Percentiles rank a stretch among this genome's conserved stretches.
phyloP scores from a whole-genome alignment of 2,113 vertebrate species.

The Sylvilagus bachmani region DNA sequence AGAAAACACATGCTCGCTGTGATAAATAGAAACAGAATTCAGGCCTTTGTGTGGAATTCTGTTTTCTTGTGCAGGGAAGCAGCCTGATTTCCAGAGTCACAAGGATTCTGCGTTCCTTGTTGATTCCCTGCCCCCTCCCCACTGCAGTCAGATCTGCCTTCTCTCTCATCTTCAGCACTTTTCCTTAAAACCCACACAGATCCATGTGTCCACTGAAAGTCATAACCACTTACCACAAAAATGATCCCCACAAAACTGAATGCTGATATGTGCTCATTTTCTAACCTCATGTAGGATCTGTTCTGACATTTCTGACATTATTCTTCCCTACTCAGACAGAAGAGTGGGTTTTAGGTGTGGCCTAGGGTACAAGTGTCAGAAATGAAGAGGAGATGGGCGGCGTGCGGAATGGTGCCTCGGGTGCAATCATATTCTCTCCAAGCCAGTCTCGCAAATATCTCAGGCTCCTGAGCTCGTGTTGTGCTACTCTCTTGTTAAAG shows the following conservation, averaged over 20 bases:
- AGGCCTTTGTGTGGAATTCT: not conserved
- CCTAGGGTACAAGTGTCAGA: not conserved
- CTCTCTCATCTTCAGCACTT: not conserved
- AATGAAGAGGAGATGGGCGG: not conserved
- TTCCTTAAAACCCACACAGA: not conserved
- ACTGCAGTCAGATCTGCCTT: too few species aligned
- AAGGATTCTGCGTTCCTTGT: rapidly evolving
- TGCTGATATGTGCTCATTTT: not conserved
- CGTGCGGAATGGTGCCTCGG: not conserved
- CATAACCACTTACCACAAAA: not conserved
- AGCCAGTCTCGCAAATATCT: not conserved
- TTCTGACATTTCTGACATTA: not conserved
- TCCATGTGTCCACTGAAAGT: not conserved
- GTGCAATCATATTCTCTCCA: not conserved
- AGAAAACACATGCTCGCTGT: slow-evolving; percentile 12
- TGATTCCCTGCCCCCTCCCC: rapidly evolving
- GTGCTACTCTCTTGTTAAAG: not conserved
- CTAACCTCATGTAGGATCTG: not conserved
- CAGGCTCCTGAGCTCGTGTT: not conserved
- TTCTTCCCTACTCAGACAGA: not conserved
- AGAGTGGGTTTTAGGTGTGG: not conserved
- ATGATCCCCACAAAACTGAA: not conserved
- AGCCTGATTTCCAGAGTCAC: not conserved
- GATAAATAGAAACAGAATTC: not conserved
- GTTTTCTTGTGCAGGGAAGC: not conserved